Base-by-base conservation (phyloP, 1,140 invertebrate species). In the Elymnias hypermnestra region DNA sequence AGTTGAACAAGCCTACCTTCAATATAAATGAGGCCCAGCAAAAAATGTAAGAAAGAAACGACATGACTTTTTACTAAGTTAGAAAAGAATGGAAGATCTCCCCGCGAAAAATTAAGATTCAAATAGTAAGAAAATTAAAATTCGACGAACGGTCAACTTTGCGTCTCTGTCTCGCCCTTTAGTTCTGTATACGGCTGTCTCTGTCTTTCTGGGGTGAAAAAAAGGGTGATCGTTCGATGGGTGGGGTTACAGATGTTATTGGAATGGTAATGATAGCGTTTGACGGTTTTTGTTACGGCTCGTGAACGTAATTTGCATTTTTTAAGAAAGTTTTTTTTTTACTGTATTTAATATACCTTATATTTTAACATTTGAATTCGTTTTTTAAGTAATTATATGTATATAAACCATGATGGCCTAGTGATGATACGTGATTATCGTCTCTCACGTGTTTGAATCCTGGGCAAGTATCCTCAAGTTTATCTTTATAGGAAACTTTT, bases 121-220 rank as follows among this genome's bases (percentile, higher is more conserved):
- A 81, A 83, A 83, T 79, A 66, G 72, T 83, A 79, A 81, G 79
- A 81, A 83, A 81, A 83, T 83, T 83, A 83, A 83, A 83, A 83
- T 83, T 77, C 72, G 74, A 70, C 66, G 73, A 72, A 64, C 79
- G 79, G 70, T 72, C 70, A 75, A 58, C 60, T 53, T 43, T 49
- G 22, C 22, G 5, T 76, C 73, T 53, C 65, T 45, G 46, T 81
- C 63, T 35, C 9, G 18, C 57, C 12, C 36, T 4, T n/a, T 5
- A 4, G n/a, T 23, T 22, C 35, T 47, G 13, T 50, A 19, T 74
- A 65, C 53, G 1, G n/a, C 29, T 22, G 29, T 73, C 63, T 50
- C 58, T 47, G 15, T 78, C 54, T 51, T 47, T 21, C 29, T 12
- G 49, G 53, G 57, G 60, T 68, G 67, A 75, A 83, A 83, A 82